phyloP scores from a whole-genome alignment of 37 sponge, comb jelly and placozoan genomes.

The Crambe crambe region DNA sequence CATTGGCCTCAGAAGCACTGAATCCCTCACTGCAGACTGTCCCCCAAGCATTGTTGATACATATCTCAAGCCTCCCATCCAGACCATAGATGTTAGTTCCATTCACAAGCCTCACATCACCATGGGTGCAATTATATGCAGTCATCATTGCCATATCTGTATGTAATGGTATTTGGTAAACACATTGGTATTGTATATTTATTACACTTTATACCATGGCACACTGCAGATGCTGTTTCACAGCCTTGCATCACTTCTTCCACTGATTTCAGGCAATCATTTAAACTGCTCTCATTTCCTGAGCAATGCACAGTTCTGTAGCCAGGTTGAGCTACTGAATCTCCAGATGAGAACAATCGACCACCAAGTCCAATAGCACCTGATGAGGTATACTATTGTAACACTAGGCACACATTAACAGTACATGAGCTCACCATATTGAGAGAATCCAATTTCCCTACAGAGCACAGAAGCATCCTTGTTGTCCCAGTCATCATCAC shows the following conservation, averaged over 20 bases:
- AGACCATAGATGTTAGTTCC: background rate
- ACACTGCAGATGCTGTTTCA: slow-evolving; percentile 28
- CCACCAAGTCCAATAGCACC: slow-evolving; percentile 16
- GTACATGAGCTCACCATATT: slow-evolving; percentile 16
- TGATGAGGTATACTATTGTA: background rate
- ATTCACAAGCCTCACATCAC: slow-evolving; percentile 19
- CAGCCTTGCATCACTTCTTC: background rate
- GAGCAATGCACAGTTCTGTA: slow-evolving; percentile 14
- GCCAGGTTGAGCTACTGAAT: background rate
- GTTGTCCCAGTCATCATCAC: slow-evolving; percentile 29
- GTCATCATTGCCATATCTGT: too few species aligned
- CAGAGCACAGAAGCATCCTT: slow-evolving; percentile 42
- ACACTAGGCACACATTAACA: background rate
- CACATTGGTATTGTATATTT: background rate
- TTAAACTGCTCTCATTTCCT: slow-evolving; percentile 21
- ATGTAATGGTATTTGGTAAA: background rate
- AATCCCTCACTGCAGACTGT: slow-evolving; percentile 41
- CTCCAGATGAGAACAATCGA: background rate
- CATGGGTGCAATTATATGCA: slow-evolving; percentile 16
- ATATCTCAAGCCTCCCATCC: slow-evolving; percentile 53
- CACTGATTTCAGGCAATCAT: background rate
- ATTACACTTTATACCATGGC: slow-evolving; percentile 24
- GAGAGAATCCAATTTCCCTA: slow-evolving; percentile 30
- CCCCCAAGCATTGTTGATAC: slow-evolving; percentile 54
- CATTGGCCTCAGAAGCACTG: slow-evolving; percentile 23